Conservation (phyloP, 2,888 invertebrate species). For the Ashinkailepas kermadecensis region DNA sequence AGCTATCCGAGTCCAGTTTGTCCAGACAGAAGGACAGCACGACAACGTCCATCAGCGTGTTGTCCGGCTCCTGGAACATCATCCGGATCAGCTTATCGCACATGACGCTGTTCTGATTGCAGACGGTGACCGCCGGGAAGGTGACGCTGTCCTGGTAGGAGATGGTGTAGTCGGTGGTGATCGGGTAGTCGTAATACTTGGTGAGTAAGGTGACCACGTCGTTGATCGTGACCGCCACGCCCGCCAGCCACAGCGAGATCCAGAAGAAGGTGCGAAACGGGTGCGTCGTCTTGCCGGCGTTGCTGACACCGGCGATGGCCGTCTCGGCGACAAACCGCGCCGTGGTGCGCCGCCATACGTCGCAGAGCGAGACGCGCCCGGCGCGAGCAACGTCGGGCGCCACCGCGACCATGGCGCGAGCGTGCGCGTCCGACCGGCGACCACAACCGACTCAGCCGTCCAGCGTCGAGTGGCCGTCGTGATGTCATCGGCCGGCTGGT, state of each 20-base stretch:
- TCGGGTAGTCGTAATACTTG: background rate
- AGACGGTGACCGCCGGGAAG: slow-evolving; percentile 11
- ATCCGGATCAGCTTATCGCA: background rate
- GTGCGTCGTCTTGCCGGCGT: background rate
- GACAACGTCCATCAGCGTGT: background rate
- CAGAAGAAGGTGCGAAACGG: background rate
- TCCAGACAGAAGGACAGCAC: background rate
- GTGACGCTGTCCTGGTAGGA: background rate
- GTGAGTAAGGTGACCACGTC: background rate
- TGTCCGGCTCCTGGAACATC: background rate
- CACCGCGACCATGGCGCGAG: too few relatives aligned
- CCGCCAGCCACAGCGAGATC: background rate
- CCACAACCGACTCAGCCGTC: too few relatives aligned
- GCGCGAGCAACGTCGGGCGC: too few relatives aligned
- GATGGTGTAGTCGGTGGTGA: background rate
- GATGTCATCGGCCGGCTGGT: too few relatives aligned
- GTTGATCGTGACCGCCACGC: background rate
- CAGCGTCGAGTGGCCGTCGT: too few relatives aligned
- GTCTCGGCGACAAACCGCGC: background rate
- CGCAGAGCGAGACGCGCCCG: background rate
- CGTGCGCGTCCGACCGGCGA: too few relatives aligned
- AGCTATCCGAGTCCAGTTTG: too few relatives aligned
- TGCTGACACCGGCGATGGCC: background rate
- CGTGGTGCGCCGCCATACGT: background rate
- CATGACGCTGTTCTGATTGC: slow-evolving; percentile 18